phyloP scores from a whole-genome alignment of 2,113 vertebrate genomes.

The Eolophus roseicapilla region DNA sequence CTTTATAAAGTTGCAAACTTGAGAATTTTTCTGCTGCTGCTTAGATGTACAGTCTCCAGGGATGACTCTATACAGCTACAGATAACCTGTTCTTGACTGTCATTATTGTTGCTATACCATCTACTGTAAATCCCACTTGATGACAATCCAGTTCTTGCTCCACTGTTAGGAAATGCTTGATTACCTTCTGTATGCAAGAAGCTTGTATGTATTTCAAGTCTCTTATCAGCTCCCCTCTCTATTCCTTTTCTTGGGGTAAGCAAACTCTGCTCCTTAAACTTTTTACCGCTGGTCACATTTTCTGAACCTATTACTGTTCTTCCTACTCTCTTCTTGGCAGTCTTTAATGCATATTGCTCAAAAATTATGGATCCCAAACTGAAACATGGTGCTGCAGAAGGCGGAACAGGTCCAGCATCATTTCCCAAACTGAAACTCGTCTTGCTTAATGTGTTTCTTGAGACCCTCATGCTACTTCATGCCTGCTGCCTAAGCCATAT shows the following conservation, averaged over 20 bases:
- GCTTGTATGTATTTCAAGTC: background rate
- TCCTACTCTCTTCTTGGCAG: background rate
- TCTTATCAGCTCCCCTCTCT: background rate
- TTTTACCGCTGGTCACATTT: background rate
- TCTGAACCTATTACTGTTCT: background rate
- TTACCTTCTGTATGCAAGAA: background rate
- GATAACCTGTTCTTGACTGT: background rate
- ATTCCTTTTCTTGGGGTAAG: background rate
- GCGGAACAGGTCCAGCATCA: background rate
- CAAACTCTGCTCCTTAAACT: background rate
- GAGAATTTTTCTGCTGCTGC: background rate
- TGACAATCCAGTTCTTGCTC: background rate
- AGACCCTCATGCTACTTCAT: background rate
- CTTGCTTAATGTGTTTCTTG: accelerated
- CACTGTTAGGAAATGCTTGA: background rate
- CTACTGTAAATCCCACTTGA: background rate
- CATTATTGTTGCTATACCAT: background rate
- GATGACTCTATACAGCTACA: background rate
- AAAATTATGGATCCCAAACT: background rate
- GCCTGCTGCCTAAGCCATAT: background rate
- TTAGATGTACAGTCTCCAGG: background rate
- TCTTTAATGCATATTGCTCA: background rate
- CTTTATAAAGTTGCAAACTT: background rate
- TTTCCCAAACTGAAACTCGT: background rate
- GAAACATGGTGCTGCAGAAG: background rate